Evolutionary conservation across 2,888 invertebrate species (phyloP).

Genomic region (Lumbricus terrestris): DNA sequence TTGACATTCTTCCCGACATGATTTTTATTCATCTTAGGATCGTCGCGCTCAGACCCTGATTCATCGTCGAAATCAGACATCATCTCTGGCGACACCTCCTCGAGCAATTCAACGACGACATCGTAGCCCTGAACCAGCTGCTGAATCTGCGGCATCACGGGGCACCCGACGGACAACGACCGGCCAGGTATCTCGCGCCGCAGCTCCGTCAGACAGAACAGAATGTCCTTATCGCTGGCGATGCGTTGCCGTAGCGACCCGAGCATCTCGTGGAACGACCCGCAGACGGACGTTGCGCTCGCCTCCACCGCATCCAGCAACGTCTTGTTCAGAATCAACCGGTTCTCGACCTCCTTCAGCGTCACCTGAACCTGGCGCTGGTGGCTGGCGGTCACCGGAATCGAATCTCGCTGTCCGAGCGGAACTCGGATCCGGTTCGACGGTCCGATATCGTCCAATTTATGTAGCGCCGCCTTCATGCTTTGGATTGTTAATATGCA

Average conservation of each 20-base stretch:
- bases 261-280: background rate
- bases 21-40: background rate
- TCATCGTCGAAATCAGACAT: background rate
- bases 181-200: background rate
- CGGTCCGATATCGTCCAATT: background rate
- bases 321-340: conserved; percentile 13
- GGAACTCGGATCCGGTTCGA: background rate
- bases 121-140: background rate
- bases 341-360: conserved; percentile 9
- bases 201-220: conserved; percentile 10
- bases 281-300: background rate
- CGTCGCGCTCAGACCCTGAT: background rate
- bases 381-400: background rate
- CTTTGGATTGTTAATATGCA: background rate
- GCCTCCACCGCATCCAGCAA: background rate
- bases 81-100: background rate
- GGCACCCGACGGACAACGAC: background rate
- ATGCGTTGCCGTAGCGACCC: background rate
- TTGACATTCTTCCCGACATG: background rate
- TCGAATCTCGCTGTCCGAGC: background rate
- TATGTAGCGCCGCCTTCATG: background rate
- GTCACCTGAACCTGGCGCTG: conserved; percentile 15
- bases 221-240: background rate
- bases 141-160: conserved; percentile 5
- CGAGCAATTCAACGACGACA: background rate